Conservation (phyloP, 2,888 invertebrate genomes). For the Lycia hirtaria region DNA sequence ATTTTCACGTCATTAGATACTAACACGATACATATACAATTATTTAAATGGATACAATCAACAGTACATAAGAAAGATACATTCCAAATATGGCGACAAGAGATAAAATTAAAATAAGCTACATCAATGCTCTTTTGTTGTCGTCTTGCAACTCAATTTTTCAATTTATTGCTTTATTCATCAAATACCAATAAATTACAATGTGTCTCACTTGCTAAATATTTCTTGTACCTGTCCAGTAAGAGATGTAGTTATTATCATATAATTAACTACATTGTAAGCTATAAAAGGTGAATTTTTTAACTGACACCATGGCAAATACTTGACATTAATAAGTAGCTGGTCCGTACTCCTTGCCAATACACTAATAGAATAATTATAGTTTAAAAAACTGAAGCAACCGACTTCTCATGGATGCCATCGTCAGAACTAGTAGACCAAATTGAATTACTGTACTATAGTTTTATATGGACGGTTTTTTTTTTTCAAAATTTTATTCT, state of each 20-base stretch:
- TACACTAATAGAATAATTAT: no score
- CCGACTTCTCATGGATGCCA: no score
- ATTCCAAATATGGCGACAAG: not conserved
- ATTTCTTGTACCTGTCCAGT: not conserved
- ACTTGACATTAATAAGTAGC: no score
- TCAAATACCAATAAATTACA: conserved; percentile 18
- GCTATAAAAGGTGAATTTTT: conserved; percentile 1
- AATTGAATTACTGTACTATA: no score
- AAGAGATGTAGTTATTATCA: not conserved
- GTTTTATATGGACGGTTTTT: no score
- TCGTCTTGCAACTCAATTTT: conserved; percentile 2
- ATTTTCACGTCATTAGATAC: no score
- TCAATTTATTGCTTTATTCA: conserved; percentile 20
- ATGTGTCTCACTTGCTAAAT: conserved; percentile 15
- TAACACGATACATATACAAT: no score
- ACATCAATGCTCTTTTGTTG: not conserved
- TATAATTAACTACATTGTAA: not conserved
- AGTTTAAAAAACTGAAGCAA: no score
- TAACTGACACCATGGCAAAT: conserved; percentile 2
- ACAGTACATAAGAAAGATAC: not conserved
- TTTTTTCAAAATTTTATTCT: no score
- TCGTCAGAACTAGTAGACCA: no score
- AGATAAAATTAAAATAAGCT: not conserved
- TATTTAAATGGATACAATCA: not conserved
- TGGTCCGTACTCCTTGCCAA: no score